phyloP scores from a whole-genome alignment of 2,888 invertebrate genomes.

The Troilus luridus region DNA sequence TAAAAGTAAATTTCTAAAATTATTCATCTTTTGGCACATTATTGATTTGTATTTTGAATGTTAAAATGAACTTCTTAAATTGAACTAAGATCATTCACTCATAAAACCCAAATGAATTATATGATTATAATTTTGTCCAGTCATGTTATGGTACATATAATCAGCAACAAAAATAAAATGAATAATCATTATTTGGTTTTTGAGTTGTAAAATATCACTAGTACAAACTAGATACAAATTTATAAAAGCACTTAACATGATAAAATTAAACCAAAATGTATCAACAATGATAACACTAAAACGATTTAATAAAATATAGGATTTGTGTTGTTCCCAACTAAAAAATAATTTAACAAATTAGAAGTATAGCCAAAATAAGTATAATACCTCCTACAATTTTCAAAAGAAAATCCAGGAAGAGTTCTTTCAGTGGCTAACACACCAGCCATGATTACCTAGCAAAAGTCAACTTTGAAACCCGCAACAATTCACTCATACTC shows the following conservation, averaged over 20 bases:
- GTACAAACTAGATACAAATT: background rate
- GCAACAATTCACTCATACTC: no score
- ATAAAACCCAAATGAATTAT: no score
- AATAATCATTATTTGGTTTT: background rate
- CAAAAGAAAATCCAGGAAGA: slow-evolving; percentile 84
- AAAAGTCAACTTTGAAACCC: background rate
- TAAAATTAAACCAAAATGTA: background rate
- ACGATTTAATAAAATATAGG: background rate
- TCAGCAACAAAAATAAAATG: background rate
- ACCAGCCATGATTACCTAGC: slow-evolving; percentile 60
- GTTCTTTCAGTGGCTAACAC: slow-evolving; percentile 60
- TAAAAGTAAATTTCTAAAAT: no score
- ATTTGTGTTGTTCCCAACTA: background rate
- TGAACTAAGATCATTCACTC: no score
- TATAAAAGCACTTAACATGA: background rate
- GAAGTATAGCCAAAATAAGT: background rate
- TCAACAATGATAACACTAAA: background rate
- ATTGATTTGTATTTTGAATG: no score
- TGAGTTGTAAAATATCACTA: background rate
- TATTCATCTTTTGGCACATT: no score
- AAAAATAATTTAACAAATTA: background rate
- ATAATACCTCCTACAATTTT: slow-evolving; percentile 83
- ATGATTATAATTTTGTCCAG: background rate
- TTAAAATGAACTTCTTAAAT: no score
- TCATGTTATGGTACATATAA: background rate